Evolutionary conservation across 1,140 invertebrate genomes (phyloP).

Genomic region (Zaprionus davidi): DNA sequence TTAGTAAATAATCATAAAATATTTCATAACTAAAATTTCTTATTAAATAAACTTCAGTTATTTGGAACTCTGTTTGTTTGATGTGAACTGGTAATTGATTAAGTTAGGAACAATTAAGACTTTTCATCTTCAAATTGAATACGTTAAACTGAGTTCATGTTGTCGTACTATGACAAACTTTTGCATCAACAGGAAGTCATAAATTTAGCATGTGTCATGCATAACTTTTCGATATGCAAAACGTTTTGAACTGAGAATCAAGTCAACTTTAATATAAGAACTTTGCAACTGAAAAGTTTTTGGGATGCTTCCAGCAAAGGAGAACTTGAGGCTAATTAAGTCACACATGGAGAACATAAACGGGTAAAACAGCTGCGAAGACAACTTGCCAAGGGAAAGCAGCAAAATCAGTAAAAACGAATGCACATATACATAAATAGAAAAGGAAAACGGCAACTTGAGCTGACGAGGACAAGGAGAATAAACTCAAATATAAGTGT

Average conservation of each 20-base stretch:
- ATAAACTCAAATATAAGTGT: slow-evolving; percentile 44
- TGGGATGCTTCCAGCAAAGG: neutral
- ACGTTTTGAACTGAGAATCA: neutral
- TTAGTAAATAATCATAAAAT: neutral
- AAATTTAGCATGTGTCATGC: slow-evolving; percentile 19
- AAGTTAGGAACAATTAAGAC: neutral
- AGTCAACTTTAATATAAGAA: slow-evolving; percentile 16
- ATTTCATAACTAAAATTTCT: neutral
- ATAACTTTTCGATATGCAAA: slow-evolving; percentile 5
- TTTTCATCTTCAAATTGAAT: neutral
- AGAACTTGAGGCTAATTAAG: slow-evolving; percentile 42
- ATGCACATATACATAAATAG: neutral
- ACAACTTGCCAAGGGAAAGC: neutral
- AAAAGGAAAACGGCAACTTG: slow-evolving; percentile 23
- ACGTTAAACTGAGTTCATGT: neutral
- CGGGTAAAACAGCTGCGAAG: neutral
- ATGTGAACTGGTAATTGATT: neutral
- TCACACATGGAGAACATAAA: slow-evolving; percentile 8
- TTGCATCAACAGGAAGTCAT: slow-evolving; percentile 4
- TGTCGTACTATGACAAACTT: neutral
- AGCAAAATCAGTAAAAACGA: neutral
- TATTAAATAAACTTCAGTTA: neutral
- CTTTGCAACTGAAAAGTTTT: slow-evolving; percentile 13
- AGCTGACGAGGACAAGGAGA: slow-evolving; percentile 14
- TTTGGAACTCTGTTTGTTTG: neutral